A percentile compares a stretch with the other conserved stretches of the same genome.
Conservation (phyloP, 2,888 invertebrate genomes). For the Brachylomia viminalis region DNA sequence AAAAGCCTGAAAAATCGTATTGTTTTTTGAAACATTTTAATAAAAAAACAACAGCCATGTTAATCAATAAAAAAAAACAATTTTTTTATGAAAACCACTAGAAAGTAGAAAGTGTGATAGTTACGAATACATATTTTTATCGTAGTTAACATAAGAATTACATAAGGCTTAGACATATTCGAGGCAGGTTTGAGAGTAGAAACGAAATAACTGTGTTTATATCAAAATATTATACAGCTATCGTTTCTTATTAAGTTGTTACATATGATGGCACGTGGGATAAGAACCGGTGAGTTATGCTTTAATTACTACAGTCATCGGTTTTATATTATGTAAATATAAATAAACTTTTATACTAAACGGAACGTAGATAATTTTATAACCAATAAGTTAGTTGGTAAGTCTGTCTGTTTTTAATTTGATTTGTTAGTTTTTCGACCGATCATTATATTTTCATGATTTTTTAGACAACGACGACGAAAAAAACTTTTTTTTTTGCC, state of each 20-base stretch:
- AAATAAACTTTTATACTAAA: not conserved
- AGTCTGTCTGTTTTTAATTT: not conserved
- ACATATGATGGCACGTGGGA: slow-evolving; percentile 29
- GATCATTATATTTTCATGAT: not conserved
- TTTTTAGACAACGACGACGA: too few species aligned
- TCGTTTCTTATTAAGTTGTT: slow-evolving; percentile 17
- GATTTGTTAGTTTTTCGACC: not conserved
- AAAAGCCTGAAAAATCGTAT: not conserved
- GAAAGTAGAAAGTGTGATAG: slow-evolving; percentile 49
- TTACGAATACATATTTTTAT: slow-evolving; percentile 18
- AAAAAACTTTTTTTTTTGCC: too few species aligned
- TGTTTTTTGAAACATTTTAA: not conserved
- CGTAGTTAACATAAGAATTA: slow-evolving; percentile 24
- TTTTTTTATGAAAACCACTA: slow-evolving; percentile 6
- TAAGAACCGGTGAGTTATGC: slow-evolving; percentile 22
- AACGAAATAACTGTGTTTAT: not conserved
- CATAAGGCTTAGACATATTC: slow-evolving; percentile 18
- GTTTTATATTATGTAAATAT: slow-evolving; percentile 33
- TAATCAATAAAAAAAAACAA: not conserved
- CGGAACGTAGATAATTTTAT: slow-evolving; percentile 12
- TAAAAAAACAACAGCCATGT: not conserved
- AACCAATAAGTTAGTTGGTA: not conserved
- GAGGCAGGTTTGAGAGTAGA: not conserved
- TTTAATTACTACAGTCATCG: slow-evolving; percentile 38
- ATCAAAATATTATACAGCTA: slow-evolving; percentile 9